Base-by-base conservation (phyloP, 1,140 invertebrate species). In the Anastatus disparis region DNA sequence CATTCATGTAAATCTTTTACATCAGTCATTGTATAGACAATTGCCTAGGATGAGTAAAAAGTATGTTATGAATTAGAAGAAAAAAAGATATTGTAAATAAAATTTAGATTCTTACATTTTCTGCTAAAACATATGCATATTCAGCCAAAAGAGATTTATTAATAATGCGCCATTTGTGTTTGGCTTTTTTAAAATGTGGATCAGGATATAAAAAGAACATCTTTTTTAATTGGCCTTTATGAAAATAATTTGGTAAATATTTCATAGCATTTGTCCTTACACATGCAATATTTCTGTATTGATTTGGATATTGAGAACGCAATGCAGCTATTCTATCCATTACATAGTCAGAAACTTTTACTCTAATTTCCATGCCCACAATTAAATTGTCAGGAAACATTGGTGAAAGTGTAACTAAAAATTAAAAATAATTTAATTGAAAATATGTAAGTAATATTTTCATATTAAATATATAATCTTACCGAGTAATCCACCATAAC, bases 131-230 rank as follows among this genome's bases (percentile, higher is more conserved):
- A 87, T 97, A 99, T 0, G 97, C 97, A 89, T 99, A 99, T 87
- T 99, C 97, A 17, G 96, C 93, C 40, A 99, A 85, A 17, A 99
- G 84, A 72, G 92, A 93, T 75, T 94, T 90, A 81, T 96, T 99
- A 74, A 99, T 97, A 55, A 99, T 99, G 71, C 98, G 89, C 98
- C 98, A 99, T 87, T 99, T 99, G 80, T 99, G 96, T 87, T 99
- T 99, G 0, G 95, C 92, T 79, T 95, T 98, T 85, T 99, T 99
- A 84, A 99, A 99, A 88, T 99, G 98, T 40, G 98, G 98, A 89
- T 99, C 98, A 29, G 98, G 98, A 85, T 98, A 99, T n/a, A 99
- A 87, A 82, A 99, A 99, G 85, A 99, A 99, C 92, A 99, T 97
- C 87, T 99, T 99, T 72, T 93, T 92, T 15, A 99, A 86, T 93